These are phyloP conservation scores for Crocuta crocuta DNA, from an alignment of 2,113 vertebrate genomes.

Conservation along the genomic window DNA sequence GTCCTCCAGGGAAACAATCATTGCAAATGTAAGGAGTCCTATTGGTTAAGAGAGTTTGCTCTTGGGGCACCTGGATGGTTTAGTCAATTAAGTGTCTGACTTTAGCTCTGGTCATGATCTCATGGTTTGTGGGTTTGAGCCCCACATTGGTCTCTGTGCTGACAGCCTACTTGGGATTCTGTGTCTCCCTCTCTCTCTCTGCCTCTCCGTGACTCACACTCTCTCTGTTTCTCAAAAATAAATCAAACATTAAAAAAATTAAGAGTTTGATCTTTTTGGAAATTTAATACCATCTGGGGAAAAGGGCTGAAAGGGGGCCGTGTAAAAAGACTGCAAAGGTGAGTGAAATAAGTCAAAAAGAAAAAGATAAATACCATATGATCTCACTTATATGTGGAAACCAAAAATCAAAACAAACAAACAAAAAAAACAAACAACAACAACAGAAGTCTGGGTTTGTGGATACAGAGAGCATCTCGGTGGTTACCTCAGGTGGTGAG, in stretches of 20 bases:
- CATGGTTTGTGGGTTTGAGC: too few species aligned
- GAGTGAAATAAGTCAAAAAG: background rate
- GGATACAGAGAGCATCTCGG: background rate
- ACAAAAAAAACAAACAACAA: background rate
- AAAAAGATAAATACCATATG: background rate
- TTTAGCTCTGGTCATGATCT: too few species aligned
- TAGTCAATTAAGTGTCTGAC: too few species aligned
- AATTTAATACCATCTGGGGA: constrained; percentile 5
- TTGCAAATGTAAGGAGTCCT: background rate
- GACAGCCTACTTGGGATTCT: too few species aligned
- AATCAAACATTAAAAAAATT: too few species aligned
- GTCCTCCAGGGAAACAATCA: background rate
- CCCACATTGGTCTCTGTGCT: too few species aligned
- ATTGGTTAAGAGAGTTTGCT: background rate
- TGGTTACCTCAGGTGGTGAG: background rate
- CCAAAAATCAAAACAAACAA: background rate
- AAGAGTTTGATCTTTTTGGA: constrained; percentile 5
- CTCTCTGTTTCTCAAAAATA: too few species aligned
- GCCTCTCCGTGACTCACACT: too few species aligned
- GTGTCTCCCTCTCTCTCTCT: too few species aligned
- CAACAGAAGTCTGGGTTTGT: background rate
- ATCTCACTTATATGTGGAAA: background rate
- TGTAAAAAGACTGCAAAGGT: background rate
- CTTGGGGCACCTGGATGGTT: background rate
- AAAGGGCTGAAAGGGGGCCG: background rate